Conservation (phyloP, 2,888 invertebrate species). For the Blera fallax region DNA sequence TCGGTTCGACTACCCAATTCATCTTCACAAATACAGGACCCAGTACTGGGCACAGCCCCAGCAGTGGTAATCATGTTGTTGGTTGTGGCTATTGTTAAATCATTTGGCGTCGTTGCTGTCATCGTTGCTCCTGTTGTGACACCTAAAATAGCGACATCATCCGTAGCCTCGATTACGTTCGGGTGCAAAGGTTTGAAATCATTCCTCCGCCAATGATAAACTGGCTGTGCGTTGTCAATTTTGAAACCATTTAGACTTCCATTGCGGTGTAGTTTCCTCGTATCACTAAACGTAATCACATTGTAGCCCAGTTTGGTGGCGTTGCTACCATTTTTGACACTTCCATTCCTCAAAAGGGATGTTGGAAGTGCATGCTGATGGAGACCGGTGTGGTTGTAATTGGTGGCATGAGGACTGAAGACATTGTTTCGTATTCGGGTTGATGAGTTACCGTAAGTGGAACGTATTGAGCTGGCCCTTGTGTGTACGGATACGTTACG, state of each 20-base stretch:
- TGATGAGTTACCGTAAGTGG: constrained; percentile 79
- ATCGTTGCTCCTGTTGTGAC: constrained; percentile 33
- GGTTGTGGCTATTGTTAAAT: constrained; percentile 39
- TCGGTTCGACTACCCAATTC: constrained; percentile 77
- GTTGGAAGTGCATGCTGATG: constrained; percentile 35
- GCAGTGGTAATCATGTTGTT: constrained; percentile 52
- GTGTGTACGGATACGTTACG: constrained; percentile 81
- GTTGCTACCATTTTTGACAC: constrained; percentile 59
- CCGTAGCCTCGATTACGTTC: constrained; percentile 78
- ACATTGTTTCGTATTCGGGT: constrained; percentile 78
- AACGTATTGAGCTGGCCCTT: constrained; percentile 80
- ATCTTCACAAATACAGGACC: constrained; percentile 77
- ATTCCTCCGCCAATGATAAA: constrained; percentile 78
- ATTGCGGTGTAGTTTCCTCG: constrained; percentile 52
- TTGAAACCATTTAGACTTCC: constrained; percentile 52
- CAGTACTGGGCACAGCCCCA: neutral
- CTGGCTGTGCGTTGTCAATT: constrained; percentile 25
- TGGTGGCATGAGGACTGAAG: constrained; percentile 69
- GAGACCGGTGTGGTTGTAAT: constrained; percentile 40
- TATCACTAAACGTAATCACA: constrained; percentile 58
- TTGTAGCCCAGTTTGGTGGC: constrained; percentile 52
- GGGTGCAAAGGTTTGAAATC: constrained; percentile 79
- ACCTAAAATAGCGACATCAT: constrained; percentile 73
- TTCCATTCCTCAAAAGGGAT: constrained; percentile 61
- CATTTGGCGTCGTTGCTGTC: constrained; percentile 71